Conservation (phyloP, 2,797 vertebrate species). For the Denticeps clupeoides region DNA sequence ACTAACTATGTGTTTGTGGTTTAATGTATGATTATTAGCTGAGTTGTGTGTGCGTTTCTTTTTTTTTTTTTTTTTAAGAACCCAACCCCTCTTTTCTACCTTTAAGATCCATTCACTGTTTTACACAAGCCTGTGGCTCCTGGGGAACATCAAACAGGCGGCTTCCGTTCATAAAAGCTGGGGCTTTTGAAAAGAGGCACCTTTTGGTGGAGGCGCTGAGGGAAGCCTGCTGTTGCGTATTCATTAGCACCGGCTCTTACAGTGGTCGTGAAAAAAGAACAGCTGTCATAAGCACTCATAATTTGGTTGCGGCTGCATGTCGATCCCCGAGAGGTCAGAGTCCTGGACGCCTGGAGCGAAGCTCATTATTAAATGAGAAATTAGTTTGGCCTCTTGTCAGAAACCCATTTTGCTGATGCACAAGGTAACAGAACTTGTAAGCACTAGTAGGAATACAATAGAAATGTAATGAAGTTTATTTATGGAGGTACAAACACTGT, state of each 20-base stretch:
- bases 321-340: too few relatives aligned
- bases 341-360: too few relatives aligned
- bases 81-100: background rate
- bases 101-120: constrained; percentile 21
- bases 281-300: constrained; percentile 19
- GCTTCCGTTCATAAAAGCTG: constrained; percentile 44
- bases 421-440: too few relatives aligned
- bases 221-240: constrained; percentile 23
- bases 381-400: too few relatives aligned
- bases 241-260: constrained; percentile 31
- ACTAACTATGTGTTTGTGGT: constrained; percentile 26
- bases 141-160: constrained; percentile 32
- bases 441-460: too few relatives aligned
- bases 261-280: constrained; percentile 28
- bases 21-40: constrained; percentile 35
- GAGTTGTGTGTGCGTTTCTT: constrained; percentile 10
- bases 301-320: background rate
- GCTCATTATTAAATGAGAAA: too few relatives aligned
- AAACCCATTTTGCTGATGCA: too few relatives aligned
- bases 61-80: background rate
- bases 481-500: too few relatives aligned
- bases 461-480: too few relatives aligned
- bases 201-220: constrained; percentile 23
- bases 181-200: constrained; percentile 31
- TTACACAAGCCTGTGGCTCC: constrained; percentile 31